Evolutionary conservation across 2,797 vertebrate genomes (phyloP).

Genomic region (Eulemur mongoz): DNA sequence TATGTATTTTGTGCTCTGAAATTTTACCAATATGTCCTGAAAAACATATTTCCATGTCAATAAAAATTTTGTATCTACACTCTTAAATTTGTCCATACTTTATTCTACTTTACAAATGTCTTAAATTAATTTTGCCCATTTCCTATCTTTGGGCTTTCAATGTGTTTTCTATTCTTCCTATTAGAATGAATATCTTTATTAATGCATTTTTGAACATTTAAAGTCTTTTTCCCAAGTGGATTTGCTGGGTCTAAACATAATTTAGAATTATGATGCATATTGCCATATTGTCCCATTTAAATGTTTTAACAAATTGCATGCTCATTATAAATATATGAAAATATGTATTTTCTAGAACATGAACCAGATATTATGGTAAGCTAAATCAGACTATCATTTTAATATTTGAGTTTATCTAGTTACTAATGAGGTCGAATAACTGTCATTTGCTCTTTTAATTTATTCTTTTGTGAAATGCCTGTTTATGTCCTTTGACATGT

Average conservation of each 20-base stretch:
- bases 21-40: neutral
- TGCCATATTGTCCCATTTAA: neutral
- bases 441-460: neutral
- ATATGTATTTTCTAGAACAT: neutral
- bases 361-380: neutral
- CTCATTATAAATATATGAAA: neutral
- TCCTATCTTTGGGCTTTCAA: neutral
- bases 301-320: neutral
- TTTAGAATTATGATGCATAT: neutral
- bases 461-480: neutral
- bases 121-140: neutral
- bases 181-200: neutral
- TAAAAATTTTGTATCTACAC: neutral
- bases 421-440: neutral
- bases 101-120: neutral
- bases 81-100: neutral
- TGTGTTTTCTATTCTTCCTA: neutral
- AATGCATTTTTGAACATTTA: neutral
- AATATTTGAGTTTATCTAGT: neutral
- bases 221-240: neutral
- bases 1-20: neutral
- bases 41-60: neutral
- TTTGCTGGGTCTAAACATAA: neutral
- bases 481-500: neutral
- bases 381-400: neutral